Evolutionary conservation across 2,797 vertebrate genomes (phyloP).

Genomic region (Champsocephalus gunnari): DNA sequence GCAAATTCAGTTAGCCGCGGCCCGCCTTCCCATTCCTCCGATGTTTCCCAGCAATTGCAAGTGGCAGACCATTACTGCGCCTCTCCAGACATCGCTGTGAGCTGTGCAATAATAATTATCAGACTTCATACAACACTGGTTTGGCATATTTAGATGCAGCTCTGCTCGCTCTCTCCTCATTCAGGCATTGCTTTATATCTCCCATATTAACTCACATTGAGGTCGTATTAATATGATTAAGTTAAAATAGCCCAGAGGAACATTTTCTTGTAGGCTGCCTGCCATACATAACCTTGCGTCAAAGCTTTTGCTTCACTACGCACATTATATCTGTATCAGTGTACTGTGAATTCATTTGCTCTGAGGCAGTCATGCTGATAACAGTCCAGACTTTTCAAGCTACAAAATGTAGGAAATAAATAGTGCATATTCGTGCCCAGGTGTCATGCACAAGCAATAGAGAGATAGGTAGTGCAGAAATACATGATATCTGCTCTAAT

Average conservation of each 20-base stretch:
- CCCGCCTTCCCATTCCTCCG: slow-evolving; percentile 60
- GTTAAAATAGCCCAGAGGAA: slow-evolving; percentile 67
- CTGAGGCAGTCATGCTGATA: slow-evolving; percentile 51
- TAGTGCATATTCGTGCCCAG: slow-evolving; percentile 52
- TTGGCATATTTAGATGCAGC: slow-evolving; percentile 63
- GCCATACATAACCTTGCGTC: slow-evolving; percentile 62
- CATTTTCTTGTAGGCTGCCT: slow-evolving; percentile 49
- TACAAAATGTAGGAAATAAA: slow-evolving; percentile 52
- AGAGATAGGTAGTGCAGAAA: slow-evolving; percentile 40
- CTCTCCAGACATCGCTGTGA: slow-evolving; percentile 68
- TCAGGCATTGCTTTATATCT: slow-evolving; percentile 52
- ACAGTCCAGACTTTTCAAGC: slow-evolving; percentile 39
- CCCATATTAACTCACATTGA: slow-evolving; percentile 44
- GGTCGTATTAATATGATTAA: slow-evolving; percentile 67
- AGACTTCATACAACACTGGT: slow-evolving; percentile 60
- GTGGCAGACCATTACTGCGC: slow-evolving; percentile 78
- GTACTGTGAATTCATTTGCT: slow-evolving; percentile 50
- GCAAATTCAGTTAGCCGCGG: slow-evolving; percentile 76
- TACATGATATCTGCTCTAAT: slow-evolving; percentile 43
- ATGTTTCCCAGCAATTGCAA: slow-evolving; percentile 75
- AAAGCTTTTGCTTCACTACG: slow-evolving; percentile 57
- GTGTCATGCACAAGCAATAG: slow-evolving; percentile 41
- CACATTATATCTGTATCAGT: slow-evolving; percentile 57
- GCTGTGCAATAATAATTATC: slow-evolving; percentile 67
- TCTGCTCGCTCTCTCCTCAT: slow-evolving; percentile 38